Evolutionary conservation across 2,113 vertebrate species (phyloP), one percentile per base, ranked within the genome.

Genomic region (Anseranas semipalmata): DNA sequence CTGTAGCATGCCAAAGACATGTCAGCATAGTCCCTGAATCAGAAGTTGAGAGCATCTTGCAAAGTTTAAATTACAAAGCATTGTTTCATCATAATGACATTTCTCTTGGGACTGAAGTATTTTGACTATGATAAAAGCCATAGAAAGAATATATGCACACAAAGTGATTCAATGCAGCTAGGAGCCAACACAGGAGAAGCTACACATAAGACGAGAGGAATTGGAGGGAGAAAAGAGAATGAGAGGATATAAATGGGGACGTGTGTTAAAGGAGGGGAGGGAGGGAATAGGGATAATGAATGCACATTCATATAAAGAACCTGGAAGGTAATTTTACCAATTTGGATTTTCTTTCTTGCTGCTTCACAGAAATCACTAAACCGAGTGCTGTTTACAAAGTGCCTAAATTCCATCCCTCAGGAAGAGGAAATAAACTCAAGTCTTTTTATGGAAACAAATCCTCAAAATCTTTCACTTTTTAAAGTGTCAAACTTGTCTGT

Each of bases 381-480:
- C 24, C 75, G 53, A 60, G 41, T 27, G 18, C 45, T 87, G 89
- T 93, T 78, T 93, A 75, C 33, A n/a, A 43, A 58, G 30, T 48
- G 4, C 74, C 58, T 73, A 63, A 87, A 81, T 46, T 72, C n/a
- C 41, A 94, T n/a, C 43, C 89, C 81, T 63, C 74, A 91, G 62
- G 53, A 75, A 63, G n/a, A 56, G 15, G 48, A 96, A 97, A 89
- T 75, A 39, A 91, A n/a, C 45, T 53, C 60, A 56, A 89, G 10
- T 43, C 63, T 87, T 48, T 72, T 85, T 32, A 70, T 9, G n/a
- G 43, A 82, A 79, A 60, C 20, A 85, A 67, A 90, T 75, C 30
- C 37, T 84, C 56, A 81, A 94, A 93, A 94, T 90, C 43, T 58
- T 94, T 90, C 39, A 48, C 18, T 79, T 92, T 62, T 53, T 24